Conservation (phyloP, 2,113 vertebrate species). For the Daphoenositta chrysoptera region DNA sequence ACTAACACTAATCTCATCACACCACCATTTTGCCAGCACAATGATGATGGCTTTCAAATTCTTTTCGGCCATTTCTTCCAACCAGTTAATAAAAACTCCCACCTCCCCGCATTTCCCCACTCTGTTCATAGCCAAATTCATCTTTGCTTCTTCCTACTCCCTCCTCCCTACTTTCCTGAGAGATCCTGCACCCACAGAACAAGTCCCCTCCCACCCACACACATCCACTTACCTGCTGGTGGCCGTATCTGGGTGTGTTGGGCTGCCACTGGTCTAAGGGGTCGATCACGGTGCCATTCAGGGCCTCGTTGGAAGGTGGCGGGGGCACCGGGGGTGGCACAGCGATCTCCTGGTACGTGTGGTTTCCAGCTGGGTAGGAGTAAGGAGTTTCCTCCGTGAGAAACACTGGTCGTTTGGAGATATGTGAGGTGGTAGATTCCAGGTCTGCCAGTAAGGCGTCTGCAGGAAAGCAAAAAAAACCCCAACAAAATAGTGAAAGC, state of each 20-base stretch:
- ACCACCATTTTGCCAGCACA: not conserved
- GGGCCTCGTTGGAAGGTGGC: slow-evolving; percentile 84
- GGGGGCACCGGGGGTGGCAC: slow-evolving; percentile 86
- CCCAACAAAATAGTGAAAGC: not conserved
- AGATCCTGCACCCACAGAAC: not conserved
- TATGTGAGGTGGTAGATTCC: slow-evolving; percentile 96
- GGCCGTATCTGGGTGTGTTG: slow-evolving; percentile 68
- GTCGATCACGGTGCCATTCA: slow-evolving; percentile 87
- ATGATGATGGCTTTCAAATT: not conserved
- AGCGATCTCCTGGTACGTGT: slow-evolving; percentile 84
- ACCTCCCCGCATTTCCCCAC: not conserved
- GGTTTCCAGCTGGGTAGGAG: slow-evolving; percentile 88
- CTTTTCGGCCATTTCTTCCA: not conserved
- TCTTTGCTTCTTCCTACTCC: not conserved
- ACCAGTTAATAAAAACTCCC: not conserved
- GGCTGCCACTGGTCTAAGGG: slow-evolving; percentile 77
- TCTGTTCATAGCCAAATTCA: not conserved
- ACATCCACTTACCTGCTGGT: slow-evolving; percentile 79
- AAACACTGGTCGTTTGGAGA: slow-evolving; percentile 92
- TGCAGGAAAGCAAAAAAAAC: not conserved
- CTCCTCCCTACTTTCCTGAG: not conserved
- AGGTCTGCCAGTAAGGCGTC: slow-evolving; percentile 94
- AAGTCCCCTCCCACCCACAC: not conserved
- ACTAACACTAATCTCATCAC: slow-evolving; percentile 51
- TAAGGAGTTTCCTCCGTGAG: slow-evolving; percentile 91